Base-by-base conservation (phyloP, 2,888 invertebrate species). In the Phorcus lineatus region DNA sequence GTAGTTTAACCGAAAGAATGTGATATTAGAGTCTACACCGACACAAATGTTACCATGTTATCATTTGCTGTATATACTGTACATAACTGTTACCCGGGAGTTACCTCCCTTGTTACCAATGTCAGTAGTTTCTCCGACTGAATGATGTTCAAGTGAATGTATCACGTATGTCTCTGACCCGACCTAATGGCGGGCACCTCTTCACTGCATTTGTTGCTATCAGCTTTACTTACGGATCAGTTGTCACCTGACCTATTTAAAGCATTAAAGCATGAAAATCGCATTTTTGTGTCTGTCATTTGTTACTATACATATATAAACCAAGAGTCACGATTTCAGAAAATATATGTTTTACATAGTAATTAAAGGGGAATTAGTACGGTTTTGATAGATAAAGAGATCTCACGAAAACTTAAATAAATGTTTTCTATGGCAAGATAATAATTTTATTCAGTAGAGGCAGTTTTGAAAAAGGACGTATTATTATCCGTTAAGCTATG, bases 121-220 rank as follows among this genome's bases (percentile, higher is more conserved):
- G 70, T 70, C 70, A 70, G 31, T 70, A 31, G 70, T 28, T 47
- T 36, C 31, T 70, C 70, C 28, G 40, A 70, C 70, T 70, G 70
- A 70, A 62, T 62, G 62, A 31, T 70, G 40, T 40, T 40, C 31
- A 28, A 31, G 47, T 36, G 70, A 36, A 19, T 70, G 70, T 70
- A 70, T 36, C 70, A 70, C 70, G 70, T 70, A 36, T 70, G 70
- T 70, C 70, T 70, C 70, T 17, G 70, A 31, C 28, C 62, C 70
- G 19, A 13, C 70, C 70, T 36, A 11, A 57, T 36, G 36, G 70
- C 31, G 24, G 31, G 70, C 40, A 3, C 70, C n/a, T 70, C 24
- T 70, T 70, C 70, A 70, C 70, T 70, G 70, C 70, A 70, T 70
- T 70, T 70, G 70, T 70, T 70, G 70, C 70, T 70, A 70, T 36